Evolutionary conservation across 2,797 vertebrate genomes (phyloP).

Genomic region (Pantherophis vulpinus): DNA sequence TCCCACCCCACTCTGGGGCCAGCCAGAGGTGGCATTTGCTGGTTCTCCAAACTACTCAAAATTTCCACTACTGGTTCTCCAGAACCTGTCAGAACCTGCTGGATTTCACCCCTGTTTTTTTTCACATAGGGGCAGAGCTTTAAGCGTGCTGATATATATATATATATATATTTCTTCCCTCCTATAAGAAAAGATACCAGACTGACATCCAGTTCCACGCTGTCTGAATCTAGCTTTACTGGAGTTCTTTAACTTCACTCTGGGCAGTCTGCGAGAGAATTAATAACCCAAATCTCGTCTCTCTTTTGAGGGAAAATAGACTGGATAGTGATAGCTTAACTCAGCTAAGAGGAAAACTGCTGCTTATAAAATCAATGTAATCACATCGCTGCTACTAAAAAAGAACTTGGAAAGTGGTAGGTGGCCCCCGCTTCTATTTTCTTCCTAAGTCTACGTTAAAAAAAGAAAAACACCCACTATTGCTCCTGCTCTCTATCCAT

Average conservation of each 20-base stretch:
- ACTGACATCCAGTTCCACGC: too few species aligned
- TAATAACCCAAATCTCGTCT: neutral
- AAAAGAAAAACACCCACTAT: neutral
- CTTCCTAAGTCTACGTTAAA: neutral
- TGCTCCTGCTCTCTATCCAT: neutral
- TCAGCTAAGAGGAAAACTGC: neutral
- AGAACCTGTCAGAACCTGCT: too few species aligned
- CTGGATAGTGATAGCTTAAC: neutral
- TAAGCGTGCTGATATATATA: neutral
- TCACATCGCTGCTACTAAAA: neutral
- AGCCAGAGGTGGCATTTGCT: too few species aligned
- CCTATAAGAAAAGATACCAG: neutral
- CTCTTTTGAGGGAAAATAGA: neutral
- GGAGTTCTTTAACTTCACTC: neutral
- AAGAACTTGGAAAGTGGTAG: neutral
- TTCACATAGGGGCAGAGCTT: neutral
- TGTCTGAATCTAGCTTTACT: neutral
- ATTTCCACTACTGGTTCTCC: too few species aligned
- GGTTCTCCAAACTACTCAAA: too few species aligned
- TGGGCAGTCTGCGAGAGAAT: neutral
- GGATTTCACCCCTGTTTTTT: neutral
- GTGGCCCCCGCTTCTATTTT: neutral
- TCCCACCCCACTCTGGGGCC: too few species aligned
- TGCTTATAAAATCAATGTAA: neutral
- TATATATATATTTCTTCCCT: neutral